A percentile compares a stretch with the other conserved stretches of the same genome.
phyloP scores from a whole-genome alignment of 2,888 invertebrate genomes.

The Tillus elongatus region DNA sequence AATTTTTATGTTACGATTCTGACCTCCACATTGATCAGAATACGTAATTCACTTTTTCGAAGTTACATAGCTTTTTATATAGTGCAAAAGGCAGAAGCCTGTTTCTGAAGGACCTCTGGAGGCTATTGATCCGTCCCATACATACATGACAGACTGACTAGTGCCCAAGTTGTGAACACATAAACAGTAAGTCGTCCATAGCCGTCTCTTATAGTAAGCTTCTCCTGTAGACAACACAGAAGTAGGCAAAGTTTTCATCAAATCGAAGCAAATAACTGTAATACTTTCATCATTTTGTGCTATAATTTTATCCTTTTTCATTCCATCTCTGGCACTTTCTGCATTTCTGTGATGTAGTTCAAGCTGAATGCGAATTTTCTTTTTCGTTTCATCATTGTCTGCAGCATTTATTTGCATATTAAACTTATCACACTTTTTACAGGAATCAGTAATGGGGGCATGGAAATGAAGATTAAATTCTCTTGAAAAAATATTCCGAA shows the following conservation, averaged over 20 bases:
- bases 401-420: no score
- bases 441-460: no score
- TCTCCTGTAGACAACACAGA: conserved; percentile 20
- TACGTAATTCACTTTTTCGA: conserved; percentile 18
- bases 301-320: neutral
- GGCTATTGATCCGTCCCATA: conserved; percentile 2
- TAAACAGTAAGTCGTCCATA: conserved; percentile 17
- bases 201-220: conserved; percentile 24
- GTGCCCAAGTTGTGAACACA: neutral
- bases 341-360: conserved; percentile 1
- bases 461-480: no score
- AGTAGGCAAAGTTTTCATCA: conserved; percentile 15
- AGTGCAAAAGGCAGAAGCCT: neutral
- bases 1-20: conserved; percentile 23
- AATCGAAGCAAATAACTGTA: conserved; percentile 16
- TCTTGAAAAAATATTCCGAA: no score
- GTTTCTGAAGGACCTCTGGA: conserved; percentile 1
- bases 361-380: no score
- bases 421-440: no score
- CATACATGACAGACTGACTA: neutral
- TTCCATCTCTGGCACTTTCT: neutral
- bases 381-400: no score
- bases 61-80: conserved; percentile 10
- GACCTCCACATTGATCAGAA: conserved; percentile 19
- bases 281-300: conserved; percentile 13